Evolutionary conservation across 2,113 vertebrate species (phyloP), one percentile per base, ranked within the genome.

Genomic region (Trichomycterus rosablanca): DNA sequence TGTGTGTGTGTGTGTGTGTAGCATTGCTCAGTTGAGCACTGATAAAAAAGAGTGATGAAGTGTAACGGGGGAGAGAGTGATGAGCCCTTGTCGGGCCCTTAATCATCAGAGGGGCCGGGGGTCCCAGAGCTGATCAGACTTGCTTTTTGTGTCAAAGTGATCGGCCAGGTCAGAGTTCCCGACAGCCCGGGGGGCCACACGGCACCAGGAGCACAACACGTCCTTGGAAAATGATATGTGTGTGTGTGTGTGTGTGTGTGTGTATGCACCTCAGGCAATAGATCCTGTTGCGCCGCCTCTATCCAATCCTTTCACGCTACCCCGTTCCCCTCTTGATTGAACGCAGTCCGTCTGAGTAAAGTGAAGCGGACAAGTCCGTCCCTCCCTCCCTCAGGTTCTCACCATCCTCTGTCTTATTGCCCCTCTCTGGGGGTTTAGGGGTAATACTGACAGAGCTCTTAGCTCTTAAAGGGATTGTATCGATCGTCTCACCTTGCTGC

Each of bases 361-460:
- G n/a, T n/a, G n/a, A n/a, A n/a, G n/a, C n/a, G n/a, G n/a, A n/a
- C 50, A 22, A 23, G 45, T 63, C 53, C n/a, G n/a, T n/a, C 23
- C 48, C 60, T 59, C 53, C 32, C 42, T 65, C 34, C 5, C 8
- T 63, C 19, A 10, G 1, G 23, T 8, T 52, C 9, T 4, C n/a
- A n/a, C n/a, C n/a, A 7, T 24, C 11, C 32, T 5, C 26, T 24
- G 18, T 18, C 43, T 40, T 30, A 32, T 26, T 53, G 35, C 43
- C 6, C 59, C 51, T 59, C 68, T 52, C 59, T 49, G 62, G 56
- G 46, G 54, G n/a, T 16, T 62, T 62, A 9, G 35, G 49, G 64
- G 37, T 65, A 59, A 72, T 60, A 66, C 65, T 67, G 68, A 69
- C 69, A 65, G 53, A 39, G 73, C 69, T 66, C 59, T 70, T 73